Base-by-base conservation (phyloP, 1,140 invertebrate genomes). In the Chironomus tepperi region DNA sequence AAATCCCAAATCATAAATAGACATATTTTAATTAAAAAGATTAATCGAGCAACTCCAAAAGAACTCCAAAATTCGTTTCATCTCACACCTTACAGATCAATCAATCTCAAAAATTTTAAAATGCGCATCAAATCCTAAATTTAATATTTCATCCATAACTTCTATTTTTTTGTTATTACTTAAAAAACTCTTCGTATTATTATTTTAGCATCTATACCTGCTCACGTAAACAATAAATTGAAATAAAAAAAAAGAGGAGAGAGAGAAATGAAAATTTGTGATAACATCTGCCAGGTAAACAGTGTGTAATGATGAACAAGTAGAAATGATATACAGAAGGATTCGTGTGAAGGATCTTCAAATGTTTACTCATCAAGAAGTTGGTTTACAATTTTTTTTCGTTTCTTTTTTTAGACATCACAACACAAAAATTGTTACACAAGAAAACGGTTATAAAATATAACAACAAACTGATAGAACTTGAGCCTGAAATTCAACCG, bases 161-260 rank as follows among this genome's bases (percentile, higher is more conserved):
- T 34, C 24, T 34, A 1, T 5, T 34, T 2, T 34, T 57, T 57
- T 57, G 47, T 57, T 57, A 57, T 57, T 57, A 57, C 12, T 57
- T 57, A 5, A 57, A 12, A 15, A n/a, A 9, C 47, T n/a, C 47
- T 57, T 57, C n/a, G 12, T 57, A 57, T 57, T 57, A 15, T 57
- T 57, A 57, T 57, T 57, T 57, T 57, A 57, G 12, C 47, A 57
- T 57, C 12, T 57, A 57, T 57, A 57, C 47, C 47, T 57, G 47
- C 47, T 57, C 47, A n/a, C 15, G 12, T 57, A 57, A n/a, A 57
- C 47, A 57, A n/a, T 57, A 5, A 12, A 57, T n/a, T n/a, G 47
- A 57, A 15, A 34, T 34, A 34, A 34, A 34, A 2, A 34, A 2
- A 34, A 34, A 34, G 5, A 34, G 24, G 5, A 5, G 24, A 34